Percentiles rank a stretch among this genome's conserved stretches.
These are phyloP conservation scores for Hyles lineata DNA, from an alignment of 2,888 invertebrate genomes.

Conservation along the genomic window DNA sequence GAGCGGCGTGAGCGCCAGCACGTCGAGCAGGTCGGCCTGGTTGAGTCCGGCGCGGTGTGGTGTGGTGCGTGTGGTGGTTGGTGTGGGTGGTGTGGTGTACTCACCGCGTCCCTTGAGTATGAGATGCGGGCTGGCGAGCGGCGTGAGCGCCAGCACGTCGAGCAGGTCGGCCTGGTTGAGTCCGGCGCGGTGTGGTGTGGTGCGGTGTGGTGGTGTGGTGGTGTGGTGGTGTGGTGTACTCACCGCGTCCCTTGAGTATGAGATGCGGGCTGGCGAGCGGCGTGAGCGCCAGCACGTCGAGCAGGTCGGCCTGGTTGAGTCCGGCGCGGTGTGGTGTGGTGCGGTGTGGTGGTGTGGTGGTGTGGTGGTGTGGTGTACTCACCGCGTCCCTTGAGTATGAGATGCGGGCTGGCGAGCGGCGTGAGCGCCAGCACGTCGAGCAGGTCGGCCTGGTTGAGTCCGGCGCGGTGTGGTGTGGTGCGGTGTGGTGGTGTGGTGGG, in stretches of 20 bases:
- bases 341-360: conserved; percentile 19
- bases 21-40: conserved; percentile 7
- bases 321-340: conserved; percentile 7
- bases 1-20: neutral
- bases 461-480: neutral
- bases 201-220: conserved; percentile 15
- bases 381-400: too few relatives aligned
- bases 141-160: neutral
- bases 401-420: too few relatives aligned
- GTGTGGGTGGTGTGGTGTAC: conserved; percentile 30
- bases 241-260: too few relatives aligned
- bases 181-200: conserved; percentile 25
- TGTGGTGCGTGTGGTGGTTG: neutral
- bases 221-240: neutral
- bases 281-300: neutral
- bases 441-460: too few relatives aligned
- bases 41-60: neutral
- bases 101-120: conserved; percentile 90
- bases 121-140: conserved; percentile 63
- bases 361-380: neutral
- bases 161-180: conserved; percentile 16
- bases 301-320: conserved; percentile 2
- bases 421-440: too few relatives aligned
- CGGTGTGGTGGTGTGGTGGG: neutral
- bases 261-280: too few relatives aligned